Conservation (phyloP, 2,113 vertebrate genomes). For the Pelecanus crispus region DNA sequence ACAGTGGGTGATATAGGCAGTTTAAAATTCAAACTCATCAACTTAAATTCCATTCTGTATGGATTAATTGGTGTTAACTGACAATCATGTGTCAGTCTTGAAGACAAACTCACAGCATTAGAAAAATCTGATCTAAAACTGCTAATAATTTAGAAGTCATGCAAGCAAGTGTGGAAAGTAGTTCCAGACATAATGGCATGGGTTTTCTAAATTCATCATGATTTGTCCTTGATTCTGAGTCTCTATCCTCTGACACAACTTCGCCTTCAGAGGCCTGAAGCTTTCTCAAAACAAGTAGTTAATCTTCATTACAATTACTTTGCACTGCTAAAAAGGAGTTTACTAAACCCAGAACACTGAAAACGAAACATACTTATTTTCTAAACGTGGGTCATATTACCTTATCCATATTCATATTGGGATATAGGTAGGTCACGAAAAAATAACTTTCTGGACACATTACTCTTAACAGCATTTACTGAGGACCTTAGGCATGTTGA, state of each 20-base stretch:
- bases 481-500: background rate
- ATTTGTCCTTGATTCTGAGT: background rate
- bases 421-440: background rate
- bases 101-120: background rate
- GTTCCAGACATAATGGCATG: background rate
- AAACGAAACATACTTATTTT: background rate
- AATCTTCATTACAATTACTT: background rate
- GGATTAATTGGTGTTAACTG: background rate
- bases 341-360: background rate
- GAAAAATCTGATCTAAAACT: background rate
- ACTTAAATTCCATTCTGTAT: background rate
- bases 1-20: background rate
- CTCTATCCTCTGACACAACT: background rate
- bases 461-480: background rate
- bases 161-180: background rate
- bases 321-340: background rate
- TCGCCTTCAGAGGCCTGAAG: background rate
- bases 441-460: background rate
- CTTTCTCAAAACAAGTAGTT: background rate
- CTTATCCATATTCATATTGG: background rate
- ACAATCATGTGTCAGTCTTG: background rate
- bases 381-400: background rate
- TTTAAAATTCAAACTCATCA: background rate
- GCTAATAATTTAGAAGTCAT: background rate
- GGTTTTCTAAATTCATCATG: background rate